Percentiles rank a stretch among this genome's conserved stretches.
Evolutionary conservation across 2,113 vertebrate species (phyloP).

Genomic region (Oreochromis tanganicae): DNA sequence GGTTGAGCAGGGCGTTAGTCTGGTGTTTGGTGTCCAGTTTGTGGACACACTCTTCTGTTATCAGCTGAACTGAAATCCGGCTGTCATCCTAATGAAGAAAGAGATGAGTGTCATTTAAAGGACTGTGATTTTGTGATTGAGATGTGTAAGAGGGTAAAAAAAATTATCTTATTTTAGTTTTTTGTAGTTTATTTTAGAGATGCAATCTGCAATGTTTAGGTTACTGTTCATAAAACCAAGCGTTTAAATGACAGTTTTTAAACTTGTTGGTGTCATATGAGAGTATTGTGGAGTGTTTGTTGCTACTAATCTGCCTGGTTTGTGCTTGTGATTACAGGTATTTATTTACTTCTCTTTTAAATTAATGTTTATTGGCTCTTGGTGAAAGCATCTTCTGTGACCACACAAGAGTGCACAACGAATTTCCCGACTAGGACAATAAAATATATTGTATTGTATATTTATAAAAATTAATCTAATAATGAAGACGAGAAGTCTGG

Average conservation of each 20-base stretch:
- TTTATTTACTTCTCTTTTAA: background rate
- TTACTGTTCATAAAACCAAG: background rate
- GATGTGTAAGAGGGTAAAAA: background rate
- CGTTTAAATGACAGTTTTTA: background rate
- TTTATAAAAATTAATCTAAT: background rate
- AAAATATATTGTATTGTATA: background rate
- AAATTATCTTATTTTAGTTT: background rate
- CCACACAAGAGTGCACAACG: background rate
- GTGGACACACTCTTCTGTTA: slow-evolving; percentile 91
- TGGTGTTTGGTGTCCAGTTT: slow-evolving; percentile 95
- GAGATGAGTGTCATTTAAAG: background rate
- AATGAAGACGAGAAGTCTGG: background rate
- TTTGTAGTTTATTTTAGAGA: background rate
- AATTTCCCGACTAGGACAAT: background rate
- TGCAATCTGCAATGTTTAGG: background rate
- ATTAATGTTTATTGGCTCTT: background rate
- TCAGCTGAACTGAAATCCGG: slow-evolving; percentile 82
- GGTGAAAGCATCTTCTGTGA: background rate
- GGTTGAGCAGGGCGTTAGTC: slow-evolving; percentile 86
- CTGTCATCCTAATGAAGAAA: slow-evolving; percentile 75
- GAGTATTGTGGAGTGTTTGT: background rate
- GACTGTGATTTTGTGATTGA: background rate
- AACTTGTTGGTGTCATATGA: background rate
- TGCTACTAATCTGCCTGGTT: background rate
- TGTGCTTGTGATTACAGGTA: background rate